Base-by-base conservation (phyloP, 2,888 invertebrate species). In the Orgyia antiqua region DNA sequence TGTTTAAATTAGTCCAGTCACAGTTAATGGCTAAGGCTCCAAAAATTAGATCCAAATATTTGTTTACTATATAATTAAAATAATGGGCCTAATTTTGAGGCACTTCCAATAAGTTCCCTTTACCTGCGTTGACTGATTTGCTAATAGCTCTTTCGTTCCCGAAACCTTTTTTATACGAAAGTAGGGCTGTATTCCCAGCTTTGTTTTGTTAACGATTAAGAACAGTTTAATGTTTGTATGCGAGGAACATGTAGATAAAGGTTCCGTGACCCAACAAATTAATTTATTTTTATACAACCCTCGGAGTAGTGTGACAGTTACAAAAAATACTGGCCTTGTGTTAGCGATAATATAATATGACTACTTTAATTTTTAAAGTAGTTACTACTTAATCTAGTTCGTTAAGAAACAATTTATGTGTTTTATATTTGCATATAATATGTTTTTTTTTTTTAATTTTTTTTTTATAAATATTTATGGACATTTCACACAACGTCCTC, bases 61-160 rank as follows among this genome's bases (percentile, higher is more conserved):
- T 75, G 67, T 73, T 79, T 71, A 51, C 71, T 68, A 68, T 78
- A 77, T 84, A 83, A 84, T 84, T 84, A 84, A 72, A 57, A 67
- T 79, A 82, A 83, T 84, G 62, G 66, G 55, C 65, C 68, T 68
- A 73, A 77, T 77, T 80, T 65, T 48, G 66, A 68, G 59, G 52
- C 63, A 62, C 56, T 69, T 68, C 66, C 68, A 73, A 78, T 76
- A 72, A 59, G 58, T 59, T 49, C 45, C 57, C 57, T 60, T 63
- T 80, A 79, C 80, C 82, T 79, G 80, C 51, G 55, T 49, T 53
- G 39, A 54, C 51, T 69, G 73, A 76, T 76, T 76, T 68, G 76
- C 68, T 77, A 75, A 76, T 77, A 72, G 71, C 31, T 39, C 55
- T 45, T 42, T 46, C 31, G 45, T 62, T 52, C 43, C 33, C 36